Evolutionary conservation across 92 coral and sea anemone genomes (phyloP).

Genomic region (Palythoa grandis): DNA sequence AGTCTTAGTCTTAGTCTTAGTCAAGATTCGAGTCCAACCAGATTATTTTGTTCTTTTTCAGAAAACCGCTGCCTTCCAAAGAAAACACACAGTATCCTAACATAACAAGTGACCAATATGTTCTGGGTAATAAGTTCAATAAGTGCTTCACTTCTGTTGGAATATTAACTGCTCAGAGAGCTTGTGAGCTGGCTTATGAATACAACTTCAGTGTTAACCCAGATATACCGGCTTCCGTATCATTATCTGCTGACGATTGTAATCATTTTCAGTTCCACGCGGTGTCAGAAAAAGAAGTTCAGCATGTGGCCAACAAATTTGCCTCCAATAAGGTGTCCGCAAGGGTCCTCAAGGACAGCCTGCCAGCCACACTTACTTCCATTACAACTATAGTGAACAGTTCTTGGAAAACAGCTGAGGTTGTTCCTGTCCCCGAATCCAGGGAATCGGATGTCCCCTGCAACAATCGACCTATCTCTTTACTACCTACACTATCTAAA

Average conservation of each 20-base stretch:
- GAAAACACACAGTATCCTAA: too few species aligned
- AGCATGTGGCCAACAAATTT: neutral
- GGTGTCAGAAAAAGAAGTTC: neutral
- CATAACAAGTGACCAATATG: too few species aligned
- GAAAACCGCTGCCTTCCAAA: too few species aligned
- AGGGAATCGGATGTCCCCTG: slow-evolving; percentile 29
- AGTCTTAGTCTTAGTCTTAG: too few species aligned
- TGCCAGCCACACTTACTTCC: neutral
- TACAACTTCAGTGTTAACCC: neutral
- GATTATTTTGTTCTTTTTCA: too few species aligned
- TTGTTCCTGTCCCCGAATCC: slow-evolving; percentile 20
- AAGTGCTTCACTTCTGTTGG: neutral
- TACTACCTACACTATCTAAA: slow-evolving; percentile 47
- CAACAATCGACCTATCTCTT: slow-evolving; percentile 42
- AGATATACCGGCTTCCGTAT: neutral
- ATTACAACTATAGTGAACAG: neutral
- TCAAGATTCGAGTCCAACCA: too few species aligned
- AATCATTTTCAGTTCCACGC: neutral
- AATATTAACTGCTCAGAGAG: neutral
- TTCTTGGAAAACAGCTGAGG: slow-evolving; percentile 32
- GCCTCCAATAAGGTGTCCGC: neutral
- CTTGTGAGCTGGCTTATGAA: neutral
- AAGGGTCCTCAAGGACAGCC: neutral
- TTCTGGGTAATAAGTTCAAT: too few species aligned
- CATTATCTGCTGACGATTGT: neutral